These are phyloP conservation scores for Sinelater perroti DNA, from an alignment of 2,888 invertebrate species.

Conservation along the genomic window DNA sequence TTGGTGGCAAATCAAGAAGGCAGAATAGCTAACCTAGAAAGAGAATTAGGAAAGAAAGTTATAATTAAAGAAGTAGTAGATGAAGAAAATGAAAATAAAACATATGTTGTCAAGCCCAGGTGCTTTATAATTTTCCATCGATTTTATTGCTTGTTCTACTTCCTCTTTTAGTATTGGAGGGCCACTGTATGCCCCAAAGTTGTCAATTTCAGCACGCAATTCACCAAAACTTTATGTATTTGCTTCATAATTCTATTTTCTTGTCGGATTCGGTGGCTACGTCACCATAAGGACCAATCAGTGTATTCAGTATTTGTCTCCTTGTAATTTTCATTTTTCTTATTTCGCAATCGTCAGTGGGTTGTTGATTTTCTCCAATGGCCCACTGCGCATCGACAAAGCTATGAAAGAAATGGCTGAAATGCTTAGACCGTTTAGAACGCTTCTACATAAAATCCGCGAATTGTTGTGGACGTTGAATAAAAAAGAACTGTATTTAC, in stretches of 20 bases:
- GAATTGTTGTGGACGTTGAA: slow-evolving; percentile 90
- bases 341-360: slow-evolving; percentile 91
- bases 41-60: too few species aligned
- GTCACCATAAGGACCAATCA: neutral
- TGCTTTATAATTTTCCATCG: too few species aligned
- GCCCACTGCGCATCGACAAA: slow-evolving; percentile 91
- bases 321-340: neutral
- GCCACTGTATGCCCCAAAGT: neutral
- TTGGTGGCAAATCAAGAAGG: too few species aligned
- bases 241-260: too few species aligned
- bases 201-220: neutral
- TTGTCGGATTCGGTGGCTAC: neutral
- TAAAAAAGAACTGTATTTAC: slow-evolving; percentile 81
- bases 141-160: too few species aligned
- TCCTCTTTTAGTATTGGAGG: neutral
- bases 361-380: slow-evolving; percentile 87
- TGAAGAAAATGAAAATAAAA: too few species aligned
- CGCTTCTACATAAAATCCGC: slow-evolving; percentile 88
- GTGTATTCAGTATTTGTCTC: neutral
- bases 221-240: slow-evolving; percentile 3
- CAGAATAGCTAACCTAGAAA: too few species aligned
- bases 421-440: slow-evolving; percentile 95
- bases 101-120: too few species aligned
- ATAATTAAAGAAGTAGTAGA: too few species aligned
- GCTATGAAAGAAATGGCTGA: slow-evolving; percentile 86